Base-by-base conservation (phyloP, 1,140 invertebrate genomes). In the Oryctes rhinoceros region DNA sequence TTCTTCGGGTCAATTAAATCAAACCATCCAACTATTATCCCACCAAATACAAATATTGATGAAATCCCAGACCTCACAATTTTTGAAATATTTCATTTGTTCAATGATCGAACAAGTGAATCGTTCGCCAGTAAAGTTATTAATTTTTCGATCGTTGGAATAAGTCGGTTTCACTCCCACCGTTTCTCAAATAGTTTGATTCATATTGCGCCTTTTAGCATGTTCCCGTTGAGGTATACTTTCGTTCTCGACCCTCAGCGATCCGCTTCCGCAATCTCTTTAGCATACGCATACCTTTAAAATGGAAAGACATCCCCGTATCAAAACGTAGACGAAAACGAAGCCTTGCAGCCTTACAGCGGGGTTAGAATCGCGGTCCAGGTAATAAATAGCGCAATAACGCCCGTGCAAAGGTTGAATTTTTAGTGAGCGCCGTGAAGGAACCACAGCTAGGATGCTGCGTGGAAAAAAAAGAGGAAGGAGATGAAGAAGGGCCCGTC, bases 341-440 rank as follows among this genome's bases (percentile, higher is more conserved):
- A 18, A n/a, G 4, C 15, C 15, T n/a, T 15, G 10, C 53, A 49
- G 48, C 6, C 49, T 15, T 11, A 15, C 47, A 48, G 47, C 3
- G 47, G 47, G 9, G 49, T 11, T 3, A 30, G 49, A 15, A 53
- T 18, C 5, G 53, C 18, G 15, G 15, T 18, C 24, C 67, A 74
- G n/a, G 24, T 74, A 74, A 74, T 74, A 74, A 74, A 74, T 74
- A 74, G 37, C 24, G 24, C 24, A 20, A 35, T 74, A 74, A 39
- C 13, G 18, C 15, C 53, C 53, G 11, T 18, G 6, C 53, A 15
- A 18, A 59, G 18, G 15, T 18, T 59, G 53, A 59, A 59, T 59
- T 59, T 59, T 59, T 59, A 59, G 15, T 59, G 18, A 13, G 53
- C 18, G 15, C 53, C 15, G 0, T 3, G 49, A 13, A 10, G 13